phyloP scores from a whole-genome alignment of 2,888 invertebrate species.

The Ceraclea dissimilis region DNA sequence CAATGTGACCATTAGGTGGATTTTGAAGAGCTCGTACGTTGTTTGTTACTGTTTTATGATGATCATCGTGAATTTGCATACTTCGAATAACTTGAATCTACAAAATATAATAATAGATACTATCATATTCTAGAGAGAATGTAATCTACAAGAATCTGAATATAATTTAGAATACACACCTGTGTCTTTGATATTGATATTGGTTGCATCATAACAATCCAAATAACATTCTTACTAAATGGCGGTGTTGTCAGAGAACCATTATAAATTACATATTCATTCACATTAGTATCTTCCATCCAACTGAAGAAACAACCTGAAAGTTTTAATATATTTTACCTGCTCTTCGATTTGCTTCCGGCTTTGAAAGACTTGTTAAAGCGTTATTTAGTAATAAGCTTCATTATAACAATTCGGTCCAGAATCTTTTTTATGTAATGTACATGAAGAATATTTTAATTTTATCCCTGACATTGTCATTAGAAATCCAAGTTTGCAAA shows the following conservation, averaged over 20 bases:
- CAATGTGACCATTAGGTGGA: conserved; percentile 8
- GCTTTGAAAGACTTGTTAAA: too few relatives aligned
- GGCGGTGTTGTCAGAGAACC: conserved; percentile 67
- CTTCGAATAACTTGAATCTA: conserved; percentile 17
- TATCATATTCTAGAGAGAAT: too few relatives aligned
- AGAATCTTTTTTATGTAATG: too few relatives aligned
- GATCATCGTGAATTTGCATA: conserved; percentile 8
- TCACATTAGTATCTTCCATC: conserved; percentile 59
- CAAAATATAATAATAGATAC: not conserved
- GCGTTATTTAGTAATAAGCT: too few relatives aligned
- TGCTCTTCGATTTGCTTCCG: conserved; percentile 7
- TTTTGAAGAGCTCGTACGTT: conserved; percentile 15
- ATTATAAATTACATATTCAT: conserved; percentile 65
- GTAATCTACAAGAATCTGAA: too few relatives aligned
- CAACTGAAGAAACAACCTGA: conserved; percentile 32
- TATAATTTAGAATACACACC: too few relatives aligned
- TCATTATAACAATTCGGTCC: too few relatives aligned
- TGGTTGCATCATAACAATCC: conserved; percentile 65
- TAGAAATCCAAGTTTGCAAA: too few relatives aligned
- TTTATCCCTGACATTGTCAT: too few relatives aligned
- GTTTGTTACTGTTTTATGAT: conserved; percentile 3
- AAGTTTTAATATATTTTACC: too few relatives aligned
- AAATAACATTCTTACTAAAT: conserved; percentile 64
- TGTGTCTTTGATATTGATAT: conserved; percentile 60
- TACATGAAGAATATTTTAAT: too few relatives aligned